Base-by-base conservation (phyloP, 2,113 vertebrate genomes). In the Rissa tridactyla region DNA sequence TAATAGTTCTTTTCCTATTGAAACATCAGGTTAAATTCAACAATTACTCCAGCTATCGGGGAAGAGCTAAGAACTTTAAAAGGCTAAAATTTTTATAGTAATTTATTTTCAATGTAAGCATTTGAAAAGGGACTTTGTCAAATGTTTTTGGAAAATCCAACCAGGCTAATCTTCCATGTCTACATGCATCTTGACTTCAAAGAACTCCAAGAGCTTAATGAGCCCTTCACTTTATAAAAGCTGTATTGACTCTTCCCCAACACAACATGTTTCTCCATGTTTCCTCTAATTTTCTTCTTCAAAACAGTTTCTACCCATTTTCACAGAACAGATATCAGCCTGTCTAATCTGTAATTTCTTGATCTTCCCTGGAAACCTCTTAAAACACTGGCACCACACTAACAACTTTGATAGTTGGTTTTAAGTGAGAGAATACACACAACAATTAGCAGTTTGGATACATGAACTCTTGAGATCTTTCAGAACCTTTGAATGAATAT, bases 261-360 rank as follows among this genome's bases (percentile, higher is more conserved):
- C 30, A 90, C 3, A 11, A 92, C 52, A 82, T 11, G 25, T 52
- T 92, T 88, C 58, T 57, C 61, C 61, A 44, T 12, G 14, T 86
- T 95, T 85, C 61, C 57, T 72, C 66, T 80, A n/a, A 69, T 92
- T 80, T 90, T 92, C 62, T 47, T 55, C 65, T 88, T 94, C 85
- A 90, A 76, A 92, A 94, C 82, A 76, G 58, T 54, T 96, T 73
- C 77, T 76, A 84, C 23, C 44, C 69, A 64, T 84, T 96, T 96
- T 94, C 86, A 92, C 70, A 89, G 91, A 82, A 92, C 91, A 92
- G 86, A 89, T 96, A 82, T 86, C 77, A 73, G 69, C 72, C 77
- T 89, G 88, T 72, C 81, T 94, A 69, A 92, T 84, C 38, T 81
- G 65, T 64, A 95, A 88, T 84, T 94, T 94, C 60, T 76, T 79